A percentile compares a stretch with the other conserved stretches of the same genome.
Evolutionary conservation across 1,140 invertebrate genomes (phyloP).

Genomic region (Lucilia sericata): DNA sequence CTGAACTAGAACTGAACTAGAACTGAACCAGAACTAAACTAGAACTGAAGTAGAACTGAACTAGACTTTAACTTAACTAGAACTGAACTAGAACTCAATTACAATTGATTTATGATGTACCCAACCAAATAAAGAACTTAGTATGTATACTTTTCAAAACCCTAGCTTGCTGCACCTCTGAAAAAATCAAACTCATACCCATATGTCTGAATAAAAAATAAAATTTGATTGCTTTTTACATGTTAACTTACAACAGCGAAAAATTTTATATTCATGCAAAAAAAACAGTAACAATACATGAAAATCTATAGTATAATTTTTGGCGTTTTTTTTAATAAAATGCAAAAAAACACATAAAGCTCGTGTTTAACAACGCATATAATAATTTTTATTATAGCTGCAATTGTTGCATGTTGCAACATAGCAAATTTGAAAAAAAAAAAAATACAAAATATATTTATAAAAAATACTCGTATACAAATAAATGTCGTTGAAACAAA

Average conservation of each 20-base stretch:
- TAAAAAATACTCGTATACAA: background rate
- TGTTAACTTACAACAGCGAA: background rate
- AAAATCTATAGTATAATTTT: background rate
- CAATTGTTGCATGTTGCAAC: constrained; percentile 35
- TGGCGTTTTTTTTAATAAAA: background rate
- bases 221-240: background rate
- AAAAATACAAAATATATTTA: background rate
- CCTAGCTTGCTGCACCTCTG: too few species aligned
- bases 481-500: background rate
- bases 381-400: constrained; percentile 43
- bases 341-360: constrained; percentile 28
- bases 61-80: too few species aligned
- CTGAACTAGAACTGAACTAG: too few species aligned
- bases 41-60: too few species aligned
- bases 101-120: too few species aligned
- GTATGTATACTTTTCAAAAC: too few species aligned
- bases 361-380: constrained; percentile 41
- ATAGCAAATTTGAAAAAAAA: background rate
- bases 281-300: background rate
- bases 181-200: too few species aligned
- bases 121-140: too few species aligned
- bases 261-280: background rate
- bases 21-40: too few species aligned
- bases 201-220: too few species aligned
- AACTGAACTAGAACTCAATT: too few species aligned